Evolutionary conservation across 92 coral and sea anemone genomes (phyloP).

Genomic region (Chrysogorgia sp.): DNA sequence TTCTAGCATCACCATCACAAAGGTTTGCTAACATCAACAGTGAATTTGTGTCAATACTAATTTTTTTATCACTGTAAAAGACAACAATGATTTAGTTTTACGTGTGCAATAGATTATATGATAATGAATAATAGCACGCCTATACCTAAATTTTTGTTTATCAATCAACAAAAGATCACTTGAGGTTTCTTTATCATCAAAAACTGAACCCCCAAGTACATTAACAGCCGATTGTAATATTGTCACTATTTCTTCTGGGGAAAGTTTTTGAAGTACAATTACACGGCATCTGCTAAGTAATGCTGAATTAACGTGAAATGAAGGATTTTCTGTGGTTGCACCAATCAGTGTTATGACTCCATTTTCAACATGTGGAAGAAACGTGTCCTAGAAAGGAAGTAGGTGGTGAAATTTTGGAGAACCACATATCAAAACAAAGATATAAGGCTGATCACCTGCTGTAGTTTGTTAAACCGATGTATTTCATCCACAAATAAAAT

Average conservation of each 20-base stretch:
- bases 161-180: conserved; percentile 12
- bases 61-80: conserved; percentile 30
- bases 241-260: conserved; percentile 68
- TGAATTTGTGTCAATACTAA: conserved; percentile 71
- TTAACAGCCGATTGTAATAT: conserved; percentile 69
- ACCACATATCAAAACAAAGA: background rate
- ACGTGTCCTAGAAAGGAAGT: conserved; percentile 76
- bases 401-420: background rate
- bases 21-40: conserved; percentile 72
- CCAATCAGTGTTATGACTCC: conserved; percentile 96
- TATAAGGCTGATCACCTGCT: conserved; percentile 70
- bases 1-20: conserved; percentile 98
- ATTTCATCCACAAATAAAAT: conserved; percentile 97
- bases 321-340: conserved; percentile 98
- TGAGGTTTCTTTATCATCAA: conserved; percentile 28
- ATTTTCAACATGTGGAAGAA: conserved; percentile 97
- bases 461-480: conserved; percentile 94
- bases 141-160: background rate
- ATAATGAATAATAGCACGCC: background rate
- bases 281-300: conserved; percentile 92
- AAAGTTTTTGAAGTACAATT: conserved; percentile 86
- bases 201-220: conserved; percentile 62
- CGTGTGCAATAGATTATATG: background rate
- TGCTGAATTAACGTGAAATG: conserved; percentile 95
- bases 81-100: background rate